phyloP scores from a whole-genome alignment of 2,888 invertebrate genomes.

The Sipha maydis region DNA sequence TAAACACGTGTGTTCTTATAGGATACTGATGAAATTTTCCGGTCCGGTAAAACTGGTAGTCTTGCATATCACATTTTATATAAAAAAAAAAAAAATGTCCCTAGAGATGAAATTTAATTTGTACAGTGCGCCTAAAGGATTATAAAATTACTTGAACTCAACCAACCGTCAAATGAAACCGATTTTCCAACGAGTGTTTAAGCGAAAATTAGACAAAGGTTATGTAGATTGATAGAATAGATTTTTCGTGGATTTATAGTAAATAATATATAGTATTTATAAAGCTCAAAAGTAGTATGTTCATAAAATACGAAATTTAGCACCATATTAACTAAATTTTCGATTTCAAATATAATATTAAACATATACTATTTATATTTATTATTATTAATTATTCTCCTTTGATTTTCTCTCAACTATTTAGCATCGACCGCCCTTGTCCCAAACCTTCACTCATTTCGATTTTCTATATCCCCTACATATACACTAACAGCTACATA shows the following conservation, averaged over 20 bases:
- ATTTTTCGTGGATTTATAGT: background rate
- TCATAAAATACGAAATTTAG: no score
- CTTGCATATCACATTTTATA: constrained; percentile 37
- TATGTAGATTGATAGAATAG: constrained; percentile 34
- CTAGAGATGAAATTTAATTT: constrained; percentile 54
- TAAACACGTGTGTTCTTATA: constrained; percentile 22
- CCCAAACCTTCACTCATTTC: no score
- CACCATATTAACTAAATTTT: no score
- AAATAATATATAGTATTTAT: no score
- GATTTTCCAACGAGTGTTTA: constrained; percentile 48
- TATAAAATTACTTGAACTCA: constrained; percentile 52
- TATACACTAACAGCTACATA: no score
- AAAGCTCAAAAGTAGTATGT: no score
- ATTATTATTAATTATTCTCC: no score
- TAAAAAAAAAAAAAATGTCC: constrained; percentile 39
- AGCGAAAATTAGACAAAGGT: constrained; percentile 24
- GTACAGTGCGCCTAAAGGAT: constrained; percentile 47
- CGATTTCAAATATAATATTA: no score
- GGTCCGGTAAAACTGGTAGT: constrained; percentile 34
- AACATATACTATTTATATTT: no score
- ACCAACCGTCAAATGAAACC: constrained; percentile 58
- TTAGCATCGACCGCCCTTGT: no score
- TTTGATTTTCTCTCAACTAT: no score
- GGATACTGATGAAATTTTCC: constrained; percentile 55
- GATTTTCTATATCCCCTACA: no score